Base-by-base conservation (phyloP, 1,140 invertebrate genomes). In the Drosophila jambulina region DNA sequence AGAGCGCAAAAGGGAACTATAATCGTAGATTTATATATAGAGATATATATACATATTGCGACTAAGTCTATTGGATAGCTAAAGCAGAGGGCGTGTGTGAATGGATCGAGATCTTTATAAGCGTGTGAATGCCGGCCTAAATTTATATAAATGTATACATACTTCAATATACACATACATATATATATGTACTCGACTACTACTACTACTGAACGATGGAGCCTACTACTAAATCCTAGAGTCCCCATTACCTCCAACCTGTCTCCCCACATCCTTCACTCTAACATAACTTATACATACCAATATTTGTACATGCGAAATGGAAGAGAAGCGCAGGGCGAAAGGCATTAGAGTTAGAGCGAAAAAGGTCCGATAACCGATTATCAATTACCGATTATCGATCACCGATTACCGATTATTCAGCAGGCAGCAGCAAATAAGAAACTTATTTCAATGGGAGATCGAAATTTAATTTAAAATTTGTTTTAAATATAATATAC, bases 281-380 rank as follows among this genome's bases (percentile, higher is more conserved):
- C 59, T 67, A 81, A 65, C 49, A 69, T 84, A 84, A 80, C 67
- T 82, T 79, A 82, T 69, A 84, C 69, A 86, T 85, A 85, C 82
- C 82, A 87, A 87, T 87, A 87, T 87, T 87, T 87, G 84, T 87
- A 87, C 80, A 87, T 88, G 84, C 72, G 69, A 74, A 65, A 70
- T 62, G 69, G 59, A 43, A 32, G 6, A 74, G 45, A 27, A 45
- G 15, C 7, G 27, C 53, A 25, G 45, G 40, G 48, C 51, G 38
- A 60, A 49, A 42, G 36, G 34, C 23, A 62, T 61, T 61, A 77
- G 75, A 77, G 67, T 70, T 69, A 56, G 36, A 57, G 9, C 36
- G 45, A 48, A 40, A 45, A 60, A 29, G 49, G 46, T 27, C 53
- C 46, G 54, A 75, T 45, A 36, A 65, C 19, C 61, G 56, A 56